These are phyloP conservation scores for Perca flavescens DNA, from an alignment of 2,113 vertebrate species.

Conservation along the genomic window DNA sequence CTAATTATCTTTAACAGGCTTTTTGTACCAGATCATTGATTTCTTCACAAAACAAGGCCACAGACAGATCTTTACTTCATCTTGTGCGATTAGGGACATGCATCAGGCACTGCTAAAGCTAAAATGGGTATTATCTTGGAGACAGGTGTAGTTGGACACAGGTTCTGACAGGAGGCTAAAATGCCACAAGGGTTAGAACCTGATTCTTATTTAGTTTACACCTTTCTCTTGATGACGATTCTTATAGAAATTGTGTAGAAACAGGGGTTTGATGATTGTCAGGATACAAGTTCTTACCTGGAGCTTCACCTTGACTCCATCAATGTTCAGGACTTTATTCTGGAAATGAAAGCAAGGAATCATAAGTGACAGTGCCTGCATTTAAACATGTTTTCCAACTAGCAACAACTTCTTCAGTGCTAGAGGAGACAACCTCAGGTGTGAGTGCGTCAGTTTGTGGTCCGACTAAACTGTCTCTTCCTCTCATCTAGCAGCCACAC, in stretches of 20 bases:
- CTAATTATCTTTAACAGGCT: not conserved
- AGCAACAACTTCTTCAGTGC: conserved; percentile 9
- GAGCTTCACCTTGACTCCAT: conserved; percentile 93
- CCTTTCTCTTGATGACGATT: not conserved
- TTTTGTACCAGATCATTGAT: conserved; percentile 8
- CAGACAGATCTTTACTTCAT: not conserved
- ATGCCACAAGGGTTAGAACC: not conserved
- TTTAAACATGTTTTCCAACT: conserved; percentile 11
- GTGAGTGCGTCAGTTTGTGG: conserved; percentile 13
- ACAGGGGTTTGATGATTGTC: conserved; percentile 1
- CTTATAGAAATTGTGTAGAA: not conserved
- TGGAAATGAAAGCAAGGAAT: conserved; percentile 80
- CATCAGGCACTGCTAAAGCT: not conserved
- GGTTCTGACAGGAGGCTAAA: conserved; percentile 3
- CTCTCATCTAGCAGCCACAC: conserved; percentile 29
- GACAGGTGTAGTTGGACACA: conserved; percentile 10
- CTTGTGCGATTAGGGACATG: not conserved
- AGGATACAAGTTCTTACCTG: conserved; percentile 85
- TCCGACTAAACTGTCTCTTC: conserved; percentile 27
- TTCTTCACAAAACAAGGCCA: conserved; percentile 6
- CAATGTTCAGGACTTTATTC: conserved; percentile 95
- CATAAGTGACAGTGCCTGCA: conserved; percentile 33
- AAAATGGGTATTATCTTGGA: not conserved
- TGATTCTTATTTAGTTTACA: not conserved
- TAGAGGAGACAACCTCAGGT: not conserved